phyloP scores from a whole-genome alignment of 2,797 vertebrate species.

The Echeneis naucrates region DNA sequence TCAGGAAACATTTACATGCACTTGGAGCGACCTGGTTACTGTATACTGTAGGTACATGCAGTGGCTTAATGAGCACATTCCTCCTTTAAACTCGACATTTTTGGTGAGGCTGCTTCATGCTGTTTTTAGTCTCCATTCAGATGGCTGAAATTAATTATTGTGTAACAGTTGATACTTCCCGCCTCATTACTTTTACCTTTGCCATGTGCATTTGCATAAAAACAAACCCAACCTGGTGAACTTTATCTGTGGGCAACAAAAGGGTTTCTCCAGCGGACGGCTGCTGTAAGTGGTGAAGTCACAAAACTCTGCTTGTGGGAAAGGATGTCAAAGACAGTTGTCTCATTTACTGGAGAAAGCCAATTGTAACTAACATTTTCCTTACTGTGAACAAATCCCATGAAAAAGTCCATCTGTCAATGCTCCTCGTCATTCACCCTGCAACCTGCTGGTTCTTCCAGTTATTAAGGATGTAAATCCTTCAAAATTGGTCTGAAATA shows the following conservation, averaged over 20 bases:
- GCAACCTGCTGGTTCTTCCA: background rate
- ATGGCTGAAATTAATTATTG: background rate
- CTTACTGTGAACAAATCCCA: background rate
- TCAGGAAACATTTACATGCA: background rate
- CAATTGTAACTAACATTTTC: background rate
- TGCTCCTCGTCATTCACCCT: background rate
- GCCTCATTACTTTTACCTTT: background rate
- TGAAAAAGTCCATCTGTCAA: background rate
- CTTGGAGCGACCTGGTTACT: background rate
- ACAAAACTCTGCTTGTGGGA: background rate
- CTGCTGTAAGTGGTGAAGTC: too few species aligned
- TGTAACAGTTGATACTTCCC: background rate
- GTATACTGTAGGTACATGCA: background rate
- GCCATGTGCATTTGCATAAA: background rate
- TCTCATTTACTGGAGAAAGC: background rate
- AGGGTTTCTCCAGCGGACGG: too few species aligned
- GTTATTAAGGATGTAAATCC: too few species aligned
- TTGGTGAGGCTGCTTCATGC: background rate
- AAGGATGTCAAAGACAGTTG: too few species aligned
- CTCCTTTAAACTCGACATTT: background rate
- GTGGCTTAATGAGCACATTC: background rate
- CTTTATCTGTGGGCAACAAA: too few species aligned
- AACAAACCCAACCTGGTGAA: background rate
- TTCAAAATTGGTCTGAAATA: background rate
- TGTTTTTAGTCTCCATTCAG: background rate